phyloP scores from a whole-genome alignment of 2,797 vertebrate species.

The Urosaurus nigricauda region DNA sequence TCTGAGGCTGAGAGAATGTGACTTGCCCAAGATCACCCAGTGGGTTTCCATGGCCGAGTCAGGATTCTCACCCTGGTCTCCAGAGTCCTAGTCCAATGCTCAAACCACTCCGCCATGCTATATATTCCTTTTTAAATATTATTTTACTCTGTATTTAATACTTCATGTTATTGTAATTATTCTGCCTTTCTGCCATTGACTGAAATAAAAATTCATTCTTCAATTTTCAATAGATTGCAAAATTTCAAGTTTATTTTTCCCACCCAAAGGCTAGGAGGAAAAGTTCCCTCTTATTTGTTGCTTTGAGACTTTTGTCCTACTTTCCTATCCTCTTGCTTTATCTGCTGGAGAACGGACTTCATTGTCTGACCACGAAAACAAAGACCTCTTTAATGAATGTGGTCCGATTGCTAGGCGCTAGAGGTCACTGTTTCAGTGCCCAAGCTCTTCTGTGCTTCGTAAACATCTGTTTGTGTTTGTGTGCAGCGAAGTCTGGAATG shows the following conservation, averaged over 20 bases:
- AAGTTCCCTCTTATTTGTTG: neutral
- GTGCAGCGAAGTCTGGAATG: constrained; percentile 39
- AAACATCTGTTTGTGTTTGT: constrained; percentile 46
- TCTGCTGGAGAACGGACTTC: accelerated
- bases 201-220: too few species aligned
- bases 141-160: neutral
- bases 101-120: too few species aligned
- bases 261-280: neutral
- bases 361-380: constrained; percentile 22
- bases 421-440: constrained; percentile 70
- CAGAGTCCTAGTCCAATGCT: too few species aligned
- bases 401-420: constrained; percentile 48
- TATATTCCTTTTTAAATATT: too few species aligned
- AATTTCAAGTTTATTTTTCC: neutral
- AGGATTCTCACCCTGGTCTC: too few species aligned
- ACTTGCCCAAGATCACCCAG: too few species aligned
- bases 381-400: constrained; percentile 10
- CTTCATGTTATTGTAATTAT: neutral
- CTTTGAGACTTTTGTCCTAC: constrained; percentile 27
- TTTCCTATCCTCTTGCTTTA: neutral
- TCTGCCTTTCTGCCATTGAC: too few species aligned
- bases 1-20: too few species aligned
- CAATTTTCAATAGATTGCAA: neutral
- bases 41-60: too few species aligned
- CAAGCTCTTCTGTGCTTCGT: constrained; percentile 48